Conservation (phyloP, 2,888 invertebrate genomes). For the Amblyjoppa fuscipennis region DNA sequence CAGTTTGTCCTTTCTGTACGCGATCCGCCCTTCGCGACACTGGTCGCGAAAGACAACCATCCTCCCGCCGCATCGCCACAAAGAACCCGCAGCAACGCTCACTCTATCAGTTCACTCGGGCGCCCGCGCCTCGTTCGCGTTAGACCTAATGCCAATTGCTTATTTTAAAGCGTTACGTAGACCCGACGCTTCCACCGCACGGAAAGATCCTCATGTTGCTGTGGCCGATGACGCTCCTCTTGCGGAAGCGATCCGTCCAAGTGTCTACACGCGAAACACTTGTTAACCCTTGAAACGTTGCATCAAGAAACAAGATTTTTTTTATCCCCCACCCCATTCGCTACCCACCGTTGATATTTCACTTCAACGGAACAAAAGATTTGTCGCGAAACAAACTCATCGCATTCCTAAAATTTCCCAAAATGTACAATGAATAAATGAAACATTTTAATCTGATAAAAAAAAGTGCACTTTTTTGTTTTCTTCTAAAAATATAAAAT, state of each 20-base stretch:
- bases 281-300: constrained; percentile 42
- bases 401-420: neutral
- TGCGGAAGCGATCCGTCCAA: constrained; percentile 26
- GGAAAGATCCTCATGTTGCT: constrained; percentile 45
- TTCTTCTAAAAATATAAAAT: neutral
- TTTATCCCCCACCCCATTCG: neutral
- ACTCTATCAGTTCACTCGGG: constrained; percentile 53
- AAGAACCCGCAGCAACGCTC: constrained; percentile 20
- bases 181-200: constrained; percentile 56
- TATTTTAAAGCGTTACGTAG: constrained; percentile 73
- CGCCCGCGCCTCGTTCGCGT: constrained; percentile 55
- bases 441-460: neutral
- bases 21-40: constrained; percentile 22
- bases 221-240: constrained; percentile 31
- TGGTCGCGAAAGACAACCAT: constrained; percentile 43
- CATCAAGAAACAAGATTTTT: neutral
- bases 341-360: neutral
- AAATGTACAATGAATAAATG: neutral
- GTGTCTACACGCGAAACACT: constrained; percentile 39
- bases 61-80: constrained; percentile 41
- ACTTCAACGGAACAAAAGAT: neutral
- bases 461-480: neutral
- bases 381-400: neutral
- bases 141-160: constrained; percentile 71
- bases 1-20: neutral